These are phyloP conservation scores for Blastobasis adustella DNA, from an alignment of 2,888 invertebrate species.

Conservation along the genomic window DNA sequence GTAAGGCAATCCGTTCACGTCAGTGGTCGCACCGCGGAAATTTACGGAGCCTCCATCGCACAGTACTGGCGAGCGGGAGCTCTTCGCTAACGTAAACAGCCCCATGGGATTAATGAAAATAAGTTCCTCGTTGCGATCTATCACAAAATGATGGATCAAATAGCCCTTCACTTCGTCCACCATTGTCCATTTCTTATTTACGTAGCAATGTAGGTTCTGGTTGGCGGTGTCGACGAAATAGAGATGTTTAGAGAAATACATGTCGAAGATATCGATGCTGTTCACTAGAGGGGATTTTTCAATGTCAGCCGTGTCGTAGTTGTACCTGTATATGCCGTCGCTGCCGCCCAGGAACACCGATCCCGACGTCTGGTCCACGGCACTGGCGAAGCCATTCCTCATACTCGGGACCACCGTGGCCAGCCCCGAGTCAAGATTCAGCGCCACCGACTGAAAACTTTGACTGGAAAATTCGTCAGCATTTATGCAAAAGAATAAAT, in stretches of 20 bases:
- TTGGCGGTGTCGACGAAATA: conserved; percentile 44
- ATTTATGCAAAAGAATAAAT: conserved; percentile 47
- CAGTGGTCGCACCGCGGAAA: conserved; percentile 37
- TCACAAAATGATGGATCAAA: conserved; percentile 39
- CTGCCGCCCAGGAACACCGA: conserved; percentile 46
- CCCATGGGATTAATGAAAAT: conserved; percentile 38
- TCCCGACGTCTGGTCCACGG: conserved; percentile 37
- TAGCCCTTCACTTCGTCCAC: conserved; percentile 27
- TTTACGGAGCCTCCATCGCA: conserved; percentile 27
- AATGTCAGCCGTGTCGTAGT: conserved; percentile 29
- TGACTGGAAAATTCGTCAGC: conserved; percentile 49
- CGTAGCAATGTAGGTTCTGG: conserved; percentile 32
- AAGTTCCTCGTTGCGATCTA: conserved; percentile 30
- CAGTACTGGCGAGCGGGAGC: conserved; percentile 22
- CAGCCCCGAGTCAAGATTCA: conserved; percentile 33
- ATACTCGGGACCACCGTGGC: conserved; percentile 37
- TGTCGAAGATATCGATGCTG: conserved; percentile 43
- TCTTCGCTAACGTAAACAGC: conserved; percentile 27
- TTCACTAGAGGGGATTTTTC: conserved; percentile 28
- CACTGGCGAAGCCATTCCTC: conserved; percentile 48
- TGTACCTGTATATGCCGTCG: conserved; percentile 45
- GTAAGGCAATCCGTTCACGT: conserved; percentile 30
- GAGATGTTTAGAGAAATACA: conserved; percentile 36
- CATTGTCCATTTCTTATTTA: conserved; percentile 18
- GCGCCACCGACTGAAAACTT: conserved; percentile 43